Base-by-base conservation (phyloP, 2,888 invertebrate species). In the Napeogenes sylphis region DNA sequence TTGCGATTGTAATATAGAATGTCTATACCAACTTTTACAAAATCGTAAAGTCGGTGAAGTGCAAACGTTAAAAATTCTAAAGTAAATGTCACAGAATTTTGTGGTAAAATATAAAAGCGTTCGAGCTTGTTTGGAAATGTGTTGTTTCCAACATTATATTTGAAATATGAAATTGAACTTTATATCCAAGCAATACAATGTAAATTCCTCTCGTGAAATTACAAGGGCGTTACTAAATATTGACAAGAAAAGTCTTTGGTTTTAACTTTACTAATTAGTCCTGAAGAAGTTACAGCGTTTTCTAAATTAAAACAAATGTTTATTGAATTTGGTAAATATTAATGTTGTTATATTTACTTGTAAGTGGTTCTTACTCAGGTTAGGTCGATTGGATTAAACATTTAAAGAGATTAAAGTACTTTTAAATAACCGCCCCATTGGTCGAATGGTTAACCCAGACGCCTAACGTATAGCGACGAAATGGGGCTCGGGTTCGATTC, bases 191-290 rank as follows among this genome's bases (percentile, higher is more conserved):
- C 0, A 0, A n/a, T 46, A 58, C 14, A 42, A 56, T 59, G 10
- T 14, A 47, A 42, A 55, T 54, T 61, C 35, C 54, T 21, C 13
- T 61, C 30, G 10, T 10, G 53, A 59, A 55, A 56, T 66, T 66
- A 59, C 55, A 56, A 61, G 45, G 58, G 62, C 59, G 21, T 62
- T 58, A 64, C 62, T 59, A 62, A 64, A 62, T 60, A 64, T 67
- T 67, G 60, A 60, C 58, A 66, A 66, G 58, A 63, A 61, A 47
- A 66, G 55, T 59, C 62, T 55, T 57, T 54, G 64, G 62, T 61
- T 66, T 66, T 66, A 59, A 66, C 62, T 62, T 51, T 58, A 58
- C 61, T 66, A 66, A 66, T 66, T 66, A 64, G 62, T 32, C 35
- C 60, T 60, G 54, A 66, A 66, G 55, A 66, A 59, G 56, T 63